Base-by-base conservation (phyloP, 2,797 vertebrate genomes). In the Phalloptychus januarius region DNA sequence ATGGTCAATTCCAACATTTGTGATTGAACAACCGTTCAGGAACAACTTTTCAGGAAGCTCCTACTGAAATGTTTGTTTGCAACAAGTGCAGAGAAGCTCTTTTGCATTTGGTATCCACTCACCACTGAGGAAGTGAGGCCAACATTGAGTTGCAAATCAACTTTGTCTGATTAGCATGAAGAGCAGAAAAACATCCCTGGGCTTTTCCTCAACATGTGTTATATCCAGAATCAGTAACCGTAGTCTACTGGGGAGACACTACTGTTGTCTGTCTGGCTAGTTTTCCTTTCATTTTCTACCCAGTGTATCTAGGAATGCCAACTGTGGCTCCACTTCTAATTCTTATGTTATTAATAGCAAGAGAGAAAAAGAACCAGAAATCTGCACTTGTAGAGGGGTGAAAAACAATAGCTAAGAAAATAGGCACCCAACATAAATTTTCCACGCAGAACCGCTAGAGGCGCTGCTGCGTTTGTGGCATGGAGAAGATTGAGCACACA, bases 61-160 rank as follows among this genome's bases (percentile, higher is more conserved):
- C 65, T 69, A 23, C 33, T 54, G 18, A 23, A n/a, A 42, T 69
- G 20, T 42, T 69, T 69, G 65, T 69, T 42, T 42, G 23, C 36
- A 38, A 23, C 38, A 25, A 52, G 20, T 78, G 71, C 81, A 82
- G 48, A 12, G 56, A 78, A 71, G n/a, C 88, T 93, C 79, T 93
- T 95, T 93, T 94, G 92, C 92, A 93, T 92, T 88, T 85, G 91
- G 86, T 91, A 86, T 88, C 75, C 79, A 75, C 83, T 92, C 83
- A 82, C 88, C 90, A 56, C 85, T 15, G 79, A 86, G 89, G 89
- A 92, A 80, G 86, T 79, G 80, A 83, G 79, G 56, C 83, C 74
- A 65, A 79, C 80, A 93, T 90, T 93, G 89, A 94, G 88, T 92
- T 94, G 93, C 93, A 94, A 94, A 94, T 95, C 2, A 91, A 65